Conservation (phyloP, 1,140 invertebrate species). For the Caenorhabditis tropicalis region DNA sequence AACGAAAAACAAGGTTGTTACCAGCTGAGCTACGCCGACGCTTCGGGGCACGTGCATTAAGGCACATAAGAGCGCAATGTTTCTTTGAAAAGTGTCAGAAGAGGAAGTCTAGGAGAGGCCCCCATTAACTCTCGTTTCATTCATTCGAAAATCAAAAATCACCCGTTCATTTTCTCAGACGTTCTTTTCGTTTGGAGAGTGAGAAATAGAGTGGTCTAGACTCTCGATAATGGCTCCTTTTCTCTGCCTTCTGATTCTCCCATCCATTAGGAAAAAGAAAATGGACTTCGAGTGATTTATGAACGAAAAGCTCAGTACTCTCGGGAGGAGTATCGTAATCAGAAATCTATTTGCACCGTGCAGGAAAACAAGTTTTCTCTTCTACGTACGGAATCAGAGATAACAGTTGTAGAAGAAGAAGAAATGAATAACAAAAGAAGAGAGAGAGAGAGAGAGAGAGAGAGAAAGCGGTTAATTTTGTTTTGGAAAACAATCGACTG, state of each 20-base stretch:
- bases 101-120: too few relatives aligned
- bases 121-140: too few relatives aligned
- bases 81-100: too few relatives aligned
- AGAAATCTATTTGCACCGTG: neutral
- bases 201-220: neutral
- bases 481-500: neutral
- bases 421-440: neutral
- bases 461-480: neutral
- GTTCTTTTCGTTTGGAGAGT: neutral
- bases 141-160: too few relatives aligned
- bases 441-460: neutral
- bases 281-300: too few relatives aligned
- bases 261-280: too few relatives aligned
- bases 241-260: neutral
- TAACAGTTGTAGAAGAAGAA: neutral
- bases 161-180: neutral
- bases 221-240: neutral
- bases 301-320: neutral
- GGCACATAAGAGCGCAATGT: too few relatives aligned
- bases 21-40: too few relatives aligned
- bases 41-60: too few relatives aligned
- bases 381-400: too few relatives aligned
- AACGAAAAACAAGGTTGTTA: too few relatives aligned
- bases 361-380: neutral
- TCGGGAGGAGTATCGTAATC: neutral